Evolutionary conservation across 2,797 vertebrate genomes (phyloP).

Genomic region (Anniella stebbinsi): DNA sequence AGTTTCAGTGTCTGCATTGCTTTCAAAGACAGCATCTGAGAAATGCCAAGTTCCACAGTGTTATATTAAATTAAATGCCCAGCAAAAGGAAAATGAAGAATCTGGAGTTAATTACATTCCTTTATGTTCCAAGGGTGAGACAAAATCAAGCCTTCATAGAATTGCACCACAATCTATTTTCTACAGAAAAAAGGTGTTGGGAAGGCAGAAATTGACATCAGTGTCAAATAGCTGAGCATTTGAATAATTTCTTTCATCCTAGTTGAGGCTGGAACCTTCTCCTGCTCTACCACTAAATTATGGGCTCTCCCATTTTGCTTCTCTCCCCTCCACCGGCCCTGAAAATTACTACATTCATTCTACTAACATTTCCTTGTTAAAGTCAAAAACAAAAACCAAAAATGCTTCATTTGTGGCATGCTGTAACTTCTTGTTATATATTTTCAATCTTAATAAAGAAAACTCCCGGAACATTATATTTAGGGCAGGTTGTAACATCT

Average conservation of each 20-base stretch:
- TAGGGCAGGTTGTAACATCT: not conserved
- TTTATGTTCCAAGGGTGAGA: slow-evolving; percentile 45
- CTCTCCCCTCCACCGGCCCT: no score
- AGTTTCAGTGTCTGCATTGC: slow-evolving; percentile 73
- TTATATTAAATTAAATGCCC: slow-evolving; percentile 77
- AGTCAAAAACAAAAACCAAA: not conserved
- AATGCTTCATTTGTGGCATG: not conserved
- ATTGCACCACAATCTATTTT: not conserved
- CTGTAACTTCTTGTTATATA: not conserved
- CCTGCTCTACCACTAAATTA: not conserved
- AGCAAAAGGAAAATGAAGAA: slow-evolving; percentile 51
- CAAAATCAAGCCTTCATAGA: slow-evolving; percentile 51
- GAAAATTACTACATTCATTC: not conserved
- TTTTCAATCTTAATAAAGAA: no score
- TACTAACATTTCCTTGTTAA: not conserved
- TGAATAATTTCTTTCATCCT: not conserved
- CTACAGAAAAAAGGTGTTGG: not conserved
- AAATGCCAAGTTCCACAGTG: slow-evolving; percentile 75
- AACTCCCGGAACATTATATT: not conserved
- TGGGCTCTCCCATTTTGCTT: no score
- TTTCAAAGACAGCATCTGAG: slow-evolving; percentile 78
- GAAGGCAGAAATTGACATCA: not conserved
- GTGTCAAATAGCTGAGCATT: not conserved
- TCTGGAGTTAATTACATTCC: slow-evolving; percentile 31
- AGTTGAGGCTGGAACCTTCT: not conserved